Base-by-base conservation (phyloP, 1,140 invertebrate genomes). In the Drosophila arawakana region DNA sequence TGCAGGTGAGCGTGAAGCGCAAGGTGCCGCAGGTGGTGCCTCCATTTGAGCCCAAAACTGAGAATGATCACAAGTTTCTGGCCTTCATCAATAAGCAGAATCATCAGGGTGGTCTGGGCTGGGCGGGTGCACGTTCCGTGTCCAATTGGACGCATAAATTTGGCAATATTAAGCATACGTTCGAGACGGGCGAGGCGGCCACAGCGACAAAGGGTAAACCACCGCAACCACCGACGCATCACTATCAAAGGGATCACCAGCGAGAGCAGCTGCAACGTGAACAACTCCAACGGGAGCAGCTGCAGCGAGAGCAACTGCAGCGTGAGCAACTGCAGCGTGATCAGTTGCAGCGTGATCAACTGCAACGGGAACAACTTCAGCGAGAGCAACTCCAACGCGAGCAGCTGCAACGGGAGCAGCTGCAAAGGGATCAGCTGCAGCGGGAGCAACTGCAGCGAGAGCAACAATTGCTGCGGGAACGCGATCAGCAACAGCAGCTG, bases 91-190 rank as follows among this genome's bases (percentile, higher is more conserved):
- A 95, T 63, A 96, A 96, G 81, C 96, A 97, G 75, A 95, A 94
- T 90, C 92, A 94, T 58, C 81, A 93, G 71, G 81, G 91, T 58
- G 59, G 91, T 13, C 54, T 86, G 7, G 59, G 89, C 34, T 78
- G 93, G 92, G 78, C 73, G 58, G 93, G 83, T 63, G 67, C 80
- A 6, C 81, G 81, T 6, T 90, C 88, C 60, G 88, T 92, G 0
- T 80, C 88, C 6, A 96, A 96, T 73, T 97, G 96, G 96, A 96
- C 94, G 69, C 96, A 94, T 78, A 94, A 96, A 57, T 98, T 98
- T 90, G 96, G 96, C 1, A 96, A 96, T 73, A 96, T 98, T 9
- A 97, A 97, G 91, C 96, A 96, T n/a, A 93, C 95, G 3, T 97
- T 98, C 88, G 97, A 97, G 75, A 85, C 82, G 35, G 90, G 90